phyloP scores from a whole-genome alignment of 1,140 invertebrate genomes.

The Megathymus violae region DNA sequence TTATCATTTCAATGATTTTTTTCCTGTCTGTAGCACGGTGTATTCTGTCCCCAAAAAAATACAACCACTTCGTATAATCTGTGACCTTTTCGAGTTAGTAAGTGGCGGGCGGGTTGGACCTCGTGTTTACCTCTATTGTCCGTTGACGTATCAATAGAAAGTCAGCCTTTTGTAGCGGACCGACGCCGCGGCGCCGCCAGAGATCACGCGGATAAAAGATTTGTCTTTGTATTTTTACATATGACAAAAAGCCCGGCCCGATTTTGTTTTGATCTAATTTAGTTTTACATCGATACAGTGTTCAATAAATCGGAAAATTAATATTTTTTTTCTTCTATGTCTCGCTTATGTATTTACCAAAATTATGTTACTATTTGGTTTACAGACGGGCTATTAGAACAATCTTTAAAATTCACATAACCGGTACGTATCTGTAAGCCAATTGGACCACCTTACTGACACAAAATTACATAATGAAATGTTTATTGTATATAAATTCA shows the following conservation, averaged over 20 bases:
- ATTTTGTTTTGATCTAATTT: background rate
- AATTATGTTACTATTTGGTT: no score
- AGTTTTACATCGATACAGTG: background rate
- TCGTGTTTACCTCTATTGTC: constrained; percentile 49
- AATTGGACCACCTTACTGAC: no score
- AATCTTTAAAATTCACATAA: no score
- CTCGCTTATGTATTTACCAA: no score
- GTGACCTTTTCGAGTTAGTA: constrained; percentile 50
- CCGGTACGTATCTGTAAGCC: no score
- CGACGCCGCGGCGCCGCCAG: constrained; percentile 31
- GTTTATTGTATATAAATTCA: no score
- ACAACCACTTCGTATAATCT: constrained; percentile 45
- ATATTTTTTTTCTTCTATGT: no score
- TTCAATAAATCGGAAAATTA: constrained; percentile 8
- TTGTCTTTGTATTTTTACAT: constrained; percentile 42
- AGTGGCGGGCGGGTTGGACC: constrained; percentile 34
- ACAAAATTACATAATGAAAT: no score
- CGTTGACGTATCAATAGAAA: constrained; percentile 54
- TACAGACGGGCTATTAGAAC: no score
- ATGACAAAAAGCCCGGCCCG: constrained; percentile 5
- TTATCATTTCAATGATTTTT: constrained; percentile 29
- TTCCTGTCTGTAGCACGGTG: constrained; percentile 22
- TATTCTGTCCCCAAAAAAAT: constrained; percentile 34
- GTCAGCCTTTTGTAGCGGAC: constrained; percentile 43
- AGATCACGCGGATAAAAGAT: constrained; percentile 37